phyloP scores from a whole-genome alignment of 53 echinoderm and acorn worm genomes.

The Paelopatides confundens region DNA sequence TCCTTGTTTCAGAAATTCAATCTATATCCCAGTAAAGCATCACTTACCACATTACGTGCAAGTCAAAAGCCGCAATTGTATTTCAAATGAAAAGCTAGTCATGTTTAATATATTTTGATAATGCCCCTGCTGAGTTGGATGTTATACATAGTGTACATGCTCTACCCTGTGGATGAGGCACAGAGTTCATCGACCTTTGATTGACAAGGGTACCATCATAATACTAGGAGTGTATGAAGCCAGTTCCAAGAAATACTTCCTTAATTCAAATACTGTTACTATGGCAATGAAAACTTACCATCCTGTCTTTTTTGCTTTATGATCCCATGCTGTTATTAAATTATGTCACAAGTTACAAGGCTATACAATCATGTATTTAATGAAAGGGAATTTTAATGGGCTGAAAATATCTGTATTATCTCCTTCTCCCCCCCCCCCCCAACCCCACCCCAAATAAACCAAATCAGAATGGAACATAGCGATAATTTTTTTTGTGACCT shows the following conservation, averaged over 20 bases:
- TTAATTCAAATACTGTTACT: not conserved
- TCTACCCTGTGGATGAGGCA: not conserved
- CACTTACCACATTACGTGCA: constrained; percentile 35
- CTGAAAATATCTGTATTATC: no score
- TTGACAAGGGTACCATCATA: not conserved
- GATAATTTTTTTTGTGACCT: no score
- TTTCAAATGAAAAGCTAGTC: constrained; percentile 2
- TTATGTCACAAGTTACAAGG: no score
- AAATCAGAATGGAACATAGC: no score
- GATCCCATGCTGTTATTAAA: no score
- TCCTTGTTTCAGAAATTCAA: not conserved
- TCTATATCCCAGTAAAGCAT: not conserved
- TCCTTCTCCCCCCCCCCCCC: no score
- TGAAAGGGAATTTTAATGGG: no score
- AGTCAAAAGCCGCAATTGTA: constrained; percentile 40
- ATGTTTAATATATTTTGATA: constrained; percentile 1
- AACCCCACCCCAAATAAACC: no score
- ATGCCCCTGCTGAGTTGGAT: not conserved
- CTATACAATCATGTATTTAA: no score
- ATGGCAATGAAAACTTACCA: not conserved
- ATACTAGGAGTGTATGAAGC: not conserved
- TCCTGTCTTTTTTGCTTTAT: no score
- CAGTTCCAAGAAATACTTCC: not conserved
- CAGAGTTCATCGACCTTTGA: constrained; percentile 16
- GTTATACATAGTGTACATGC: not conserved